Evolutionary conservation across 2,888 invertebrate genomes (phyloP), one percentile per base, ranked within the genome.

Genomic region (Tricholauxania praeusta): DNA sequence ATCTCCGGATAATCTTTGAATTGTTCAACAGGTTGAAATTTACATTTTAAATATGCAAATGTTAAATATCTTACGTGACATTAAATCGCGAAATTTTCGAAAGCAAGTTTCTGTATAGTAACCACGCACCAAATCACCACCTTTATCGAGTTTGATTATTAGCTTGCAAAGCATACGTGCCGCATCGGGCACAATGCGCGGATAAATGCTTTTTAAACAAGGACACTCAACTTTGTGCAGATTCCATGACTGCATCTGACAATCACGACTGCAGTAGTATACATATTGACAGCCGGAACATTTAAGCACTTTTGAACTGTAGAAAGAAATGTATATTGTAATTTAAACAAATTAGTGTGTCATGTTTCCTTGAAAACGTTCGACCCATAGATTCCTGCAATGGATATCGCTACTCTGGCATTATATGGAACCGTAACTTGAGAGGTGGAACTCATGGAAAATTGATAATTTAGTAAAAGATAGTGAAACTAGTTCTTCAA

Each of bases 221-320:
- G 89, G 86, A 84, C 97, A 97, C 89, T 97, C 97, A 82, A 89
- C 88, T 88, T 94, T 96, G 85, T 97, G 97, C 74, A 93, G 89
- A 12, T 86, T 83, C 97, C 97, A 97, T 14, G 93, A 93, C 79
- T 92, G 90, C 84, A 89, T 92, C 87, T 97, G 97, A 86, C 97
- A 97, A 52, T 85, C 86, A 67, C 91, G 90, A 77, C 92, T 92
- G 83, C 97, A 97, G 82, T 97, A 97, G 85, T 92, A 91, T 1
- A 94, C 92, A 82, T 93, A 93, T 72, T 93, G 91, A 87, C 97
- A 97, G 68, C 91, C 92, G 0, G 95, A 93, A 87, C 97, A 97
- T 88, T 94, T 94, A 39, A 91, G 88, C 65, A 95, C 89, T 82
- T 92, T 92, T 65, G 89, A 89, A 81, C 94, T 95, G 62, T 52